These are phyloP conservation scores for Epinephelus awoara DNA, from an alignment of 2,797 vertebrate genomes.

Conservation along the genomic window DNA sequence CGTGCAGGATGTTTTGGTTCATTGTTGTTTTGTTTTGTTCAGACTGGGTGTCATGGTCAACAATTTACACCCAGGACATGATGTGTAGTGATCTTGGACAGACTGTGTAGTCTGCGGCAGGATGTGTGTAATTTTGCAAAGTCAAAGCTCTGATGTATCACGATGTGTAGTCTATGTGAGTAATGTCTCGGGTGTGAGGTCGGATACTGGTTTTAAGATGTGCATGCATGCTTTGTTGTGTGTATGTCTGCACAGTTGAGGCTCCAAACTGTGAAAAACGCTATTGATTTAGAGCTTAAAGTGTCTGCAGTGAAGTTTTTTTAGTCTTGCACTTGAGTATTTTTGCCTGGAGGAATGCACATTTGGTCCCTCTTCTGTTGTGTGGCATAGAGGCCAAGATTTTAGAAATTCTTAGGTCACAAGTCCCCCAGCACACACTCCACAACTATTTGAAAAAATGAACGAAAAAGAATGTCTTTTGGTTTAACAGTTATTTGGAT, in stretches of 20 bases:
- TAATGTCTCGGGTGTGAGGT: fast-evolving
- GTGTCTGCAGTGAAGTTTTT: no score
- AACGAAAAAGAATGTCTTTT: not conserved
- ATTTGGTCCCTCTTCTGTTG: no score
- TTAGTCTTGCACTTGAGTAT: no score
- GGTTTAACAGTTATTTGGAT: not conserved
- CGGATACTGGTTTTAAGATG: no score
- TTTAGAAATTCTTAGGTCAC: not conserved
- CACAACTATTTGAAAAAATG: no score
- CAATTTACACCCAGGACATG: not conserved
- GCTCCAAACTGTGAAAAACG: no score
- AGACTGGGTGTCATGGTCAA: not conserved
- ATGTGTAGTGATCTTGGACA: not conserved
- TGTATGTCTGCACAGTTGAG: not conserved
- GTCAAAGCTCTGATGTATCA: fast-evolving
- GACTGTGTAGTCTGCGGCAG: not conserved
- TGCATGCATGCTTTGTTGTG: not conserved
- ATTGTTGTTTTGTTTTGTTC: no score
- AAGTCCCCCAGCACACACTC: not conserved
- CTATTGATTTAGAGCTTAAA: no score
- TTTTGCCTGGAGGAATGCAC: no score
- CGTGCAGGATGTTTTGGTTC: not conserved
- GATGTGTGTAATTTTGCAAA: not conserved
- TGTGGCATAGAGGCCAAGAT: not conserved
- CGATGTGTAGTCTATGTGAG: not conserved